These are phyloP conservation scores for Camponotus vicinus DNA, from an alignment of 1,140 invertebrate species.

Conservation along the genomic window DNA sequence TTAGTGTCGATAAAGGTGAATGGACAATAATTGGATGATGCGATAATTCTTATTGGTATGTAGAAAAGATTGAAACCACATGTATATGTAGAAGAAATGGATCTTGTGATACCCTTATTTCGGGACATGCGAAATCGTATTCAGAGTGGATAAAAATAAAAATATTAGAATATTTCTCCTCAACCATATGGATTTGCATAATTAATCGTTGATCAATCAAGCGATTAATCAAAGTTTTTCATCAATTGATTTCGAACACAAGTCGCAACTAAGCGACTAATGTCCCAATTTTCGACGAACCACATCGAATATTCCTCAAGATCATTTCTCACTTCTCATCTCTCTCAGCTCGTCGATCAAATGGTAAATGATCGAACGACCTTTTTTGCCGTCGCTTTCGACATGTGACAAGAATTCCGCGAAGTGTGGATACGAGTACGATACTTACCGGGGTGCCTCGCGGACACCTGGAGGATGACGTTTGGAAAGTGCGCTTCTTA, in stretches of 20 bases:
- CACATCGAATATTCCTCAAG: neutral
- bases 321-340: constrained; percentile 50
- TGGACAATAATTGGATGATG: constrained; percentile 6
- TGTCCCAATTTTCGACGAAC: neutral
- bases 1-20: neutral
- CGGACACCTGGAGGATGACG: neutral
- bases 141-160: constrained; percentile 1
- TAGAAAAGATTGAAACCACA: constrained; percentile 5
- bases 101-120: constrained; percentile 15
- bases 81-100: neutral
- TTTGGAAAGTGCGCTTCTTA: constrained; percentile 4
- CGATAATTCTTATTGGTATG: constrained; percentile 7
- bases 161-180: neutral
- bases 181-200: neutral
- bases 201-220: constrained; percentile 14
- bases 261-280: constrained; percentile 5
- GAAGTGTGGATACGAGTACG: constrained; percentile 40
- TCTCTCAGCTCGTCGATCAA: constrained; percentile 50
- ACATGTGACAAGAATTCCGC: constrained; percentile 33
- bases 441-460: constrained; percentile 52
- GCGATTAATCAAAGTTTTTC: neutral
- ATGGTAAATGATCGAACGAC: constrained; percentile 30
- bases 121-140: neutral
- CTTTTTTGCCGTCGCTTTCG: constrained; percentile 33
- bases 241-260: neutral